phyloP scores from a whole-genome alignment of 2,797 vertebrate species.

The Hyperoplus immaculatus region DNA sequence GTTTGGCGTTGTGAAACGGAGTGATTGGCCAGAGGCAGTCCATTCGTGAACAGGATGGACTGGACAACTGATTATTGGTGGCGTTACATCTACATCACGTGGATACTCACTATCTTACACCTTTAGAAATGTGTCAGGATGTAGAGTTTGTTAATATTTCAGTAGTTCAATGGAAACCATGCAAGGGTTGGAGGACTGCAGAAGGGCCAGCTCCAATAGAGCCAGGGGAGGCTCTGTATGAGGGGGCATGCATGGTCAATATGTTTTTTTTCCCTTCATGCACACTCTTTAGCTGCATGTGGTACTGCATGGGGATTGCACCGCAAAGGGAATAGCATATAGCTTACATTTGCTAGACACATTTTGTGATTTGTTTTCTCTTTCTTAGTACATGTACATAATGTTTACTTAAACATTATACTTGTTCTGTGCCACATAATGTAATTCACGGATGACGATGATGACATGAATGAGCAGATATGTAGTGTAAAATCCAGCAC shows the following conservation, averaged over 20 bases:
- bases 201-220: conserved; percentile 16
- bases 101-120: conserved; percentile 25
- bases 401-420: conserved; percentile 75
- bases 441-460: conserved; percentile 59
- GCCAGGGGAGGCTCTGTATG: conserved; percentile 30
- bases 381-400: conserved; percentile 73
- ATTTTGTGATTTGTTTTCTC: conserved; percentile 44
- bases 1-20: conserved; percentile 8
- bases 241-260: conserved; percentile 65
- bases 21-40: conserved; percentile 9
- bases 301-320: conserved; percentile 80
- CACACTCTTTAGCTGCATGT: conserved; percentile 81
- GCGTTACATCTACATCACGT: conserved; percentile 14
- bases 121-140: conserved; percentile 6
- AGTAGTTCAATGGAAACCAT: conserved; percentile 33
- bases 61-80: neutral
- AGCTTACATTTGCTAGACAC: conserved; percentile 57
- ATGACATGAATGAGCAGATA: conserved; percentile 49
- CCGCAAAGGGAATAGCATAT: conserved; percentile 70
- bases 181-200: conserved; percentile 21
- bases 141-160: conserved; percentile 28
- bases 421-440: conserved; percentile 72
- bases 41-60: conserved; percentile 2
- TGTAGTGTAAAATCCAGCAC: conserved; percentile 65
- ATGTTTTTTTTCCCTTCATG: conserved; percentile 66